Conservation (phyloP, 2,797 vertebrate species). For the Pyrocephalus nanus region DNA sequence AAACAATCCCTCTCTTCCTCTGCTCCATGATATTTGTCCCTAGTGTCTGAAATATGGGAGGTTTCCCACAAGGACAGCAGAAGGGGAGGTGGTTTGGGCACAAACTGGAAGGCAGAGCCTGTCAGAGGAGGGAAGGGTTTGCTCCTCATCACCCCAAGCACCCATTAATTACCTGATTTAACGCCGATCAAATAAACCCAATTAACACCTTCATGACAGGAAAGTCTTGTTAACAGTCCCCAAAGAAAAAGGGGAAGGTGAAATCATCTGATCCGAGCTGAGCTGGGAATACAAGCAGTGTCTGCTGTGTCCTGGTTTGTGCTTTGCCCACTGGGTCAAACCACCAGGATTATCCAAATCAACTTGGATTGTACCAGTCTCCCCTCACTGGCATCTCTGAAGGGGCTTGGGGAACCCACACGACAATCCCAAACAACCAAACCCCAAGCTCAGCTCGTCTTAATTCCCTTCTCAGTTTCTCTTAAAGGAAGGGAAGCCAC, state of each 20-base stretch:
- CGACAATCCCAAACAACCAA: neutral
- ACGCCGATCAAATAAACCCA: neutral
- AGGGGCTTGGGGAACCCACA: neutral
- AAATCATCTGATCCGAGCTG: neutral
- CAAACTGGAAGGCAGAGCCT: neutral
- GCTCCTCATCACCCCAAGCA: neutral
- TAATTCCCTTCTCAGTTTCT: neutral
- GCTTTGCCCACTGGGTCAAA: neutral
- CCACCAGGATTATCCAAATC: neutral
- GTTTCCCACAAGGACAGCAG: neutral
- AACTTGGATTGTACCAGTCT: neutral
- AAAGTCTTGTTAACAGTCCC: neutral
- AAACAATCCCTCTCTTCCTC: neutral
- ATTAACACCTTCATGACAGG: neutral
- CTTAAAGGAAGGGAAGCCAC: neutral
- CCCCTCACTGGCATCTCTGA: neutral
- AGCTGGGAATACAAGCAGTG: too few relatives aligned
- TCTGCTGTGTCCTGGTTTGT: neutral
- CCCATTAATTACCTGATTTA: accelerated
- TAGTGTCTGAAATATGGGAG: accelerated
- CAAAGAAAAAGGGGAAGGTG: neutral
- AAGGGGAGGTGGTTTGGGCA: neutral
- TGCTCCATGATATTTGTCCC: neutral
- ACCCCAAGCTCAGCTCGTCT: neutral
- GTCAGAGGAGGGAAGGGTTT: neutral